Base-by-base conservation (phyloP, 2,888 invertebrate species). In the Synergus umbraculus region DNA sequence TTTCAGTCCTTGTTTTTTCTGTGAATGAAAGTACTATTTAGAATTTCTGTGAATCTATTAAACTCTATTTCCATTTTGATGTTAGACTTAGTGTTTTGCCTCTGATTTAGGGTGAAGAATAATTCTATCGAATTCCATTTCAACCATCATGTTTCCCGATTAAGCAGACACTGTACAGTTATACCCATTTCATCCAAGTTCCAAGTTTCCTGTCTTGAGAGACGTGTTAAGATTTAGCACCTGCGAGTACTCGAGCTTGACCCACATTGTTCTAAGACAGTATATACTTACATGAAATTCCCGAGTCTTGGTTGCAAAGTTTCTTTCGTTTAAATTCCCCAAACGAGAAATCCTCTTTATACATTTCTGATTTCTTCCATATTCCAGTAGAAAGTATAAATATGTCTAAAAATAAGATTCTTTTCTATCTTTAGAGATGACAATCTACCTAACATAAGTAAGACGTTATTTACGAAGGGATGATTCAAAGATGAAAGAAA, bases 171-270 rank as follows among this genome's bases (percentile, higher is more conserved):
- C 46, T 3, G 29, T 69, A 15, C 9, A 46, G 15, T 49, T 29
- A 8, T 73, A 73, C 29, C 37, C 29, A 73, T 73, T 73, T 37
- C 49, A 69, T 29, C 49, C 43, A 67, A 67, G 67, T 69, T 69
- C 22, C 12, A 22, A 60, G 60, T 29, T 60, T 18, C 46, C 78
- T 76, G 58, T 54, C 80, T 79, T 78, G 73, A 76, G 65, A 78
- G 79, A 78, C 80, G 84, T 83, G 83, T 76, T 80, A 83, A 85
- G 81, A 82, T 81, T 83, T 81, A 85, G 78, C 83, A 80, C 79
- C 84, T 79, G 80, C 83, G 80, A 79, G 76, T 79, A 78, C 80
- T 84, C 67, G 58, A 78, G 81, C 41, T 37, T 83, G 82, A 85
- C 85, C 85, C 81, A 83, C 81, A 83, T 85, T 77, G 78, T 81